phyloP scores from a whole-genome alignment of 2,113 vertebrate species.

The Rhea pennata region DNA sequence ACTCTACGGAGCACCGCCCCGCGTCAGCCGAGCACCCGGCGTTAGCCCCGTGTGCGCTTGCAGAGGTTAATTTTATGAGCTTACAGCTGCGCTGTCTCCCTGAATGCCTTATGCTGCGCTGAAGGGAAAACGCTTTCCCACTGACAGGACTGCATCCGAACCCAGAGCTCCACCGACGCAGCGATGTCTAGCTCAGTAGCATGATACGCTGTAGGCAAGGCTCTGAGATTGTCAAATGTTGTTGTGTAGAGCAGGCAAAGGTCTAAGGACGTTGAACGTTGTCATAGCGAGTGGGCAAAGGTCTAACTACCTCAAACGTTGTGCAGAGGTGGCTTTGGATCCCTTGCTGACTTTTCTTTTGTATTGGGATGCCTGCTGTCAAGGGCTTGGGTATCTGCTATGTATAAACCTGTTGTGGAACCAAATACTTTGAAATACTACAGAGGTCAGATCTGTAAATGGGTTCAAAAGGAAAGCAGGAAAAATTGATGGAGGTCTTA shows the following conservation, averaged over 20 bases:
- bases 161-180: accelerated
- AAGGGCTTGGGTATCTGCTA: neutral
- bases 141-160: neutral
- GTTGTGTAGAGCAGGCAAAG: neutral
- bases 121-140: neutral
- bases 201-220: neutral
- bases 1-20: accelerated
- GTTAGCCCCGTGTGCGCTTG: neutral
- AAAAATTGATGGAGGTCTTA: accelerated
- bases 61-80: neutral
- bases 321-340: accelerated
- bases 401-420: neutral
- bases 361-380: neutral
- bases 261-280: neutral
- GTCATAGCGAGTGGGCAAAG: neutral
- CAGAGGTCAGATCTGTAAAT: neutral
- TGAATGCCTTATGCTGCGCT: neutral
- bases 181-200: neutral
- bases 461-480: neutral
- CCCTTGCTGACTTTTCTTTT: neutral
- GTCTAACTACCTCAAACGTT: neutral
- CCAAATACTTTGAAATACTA: neutral
- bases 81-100: neutral
- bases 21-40: too few relatives aligned
- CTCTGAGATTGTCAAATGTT: neutral